Conservation (phyloP, 2,888 invertebrate species). For the Hemaris fuciformis region DNA sequence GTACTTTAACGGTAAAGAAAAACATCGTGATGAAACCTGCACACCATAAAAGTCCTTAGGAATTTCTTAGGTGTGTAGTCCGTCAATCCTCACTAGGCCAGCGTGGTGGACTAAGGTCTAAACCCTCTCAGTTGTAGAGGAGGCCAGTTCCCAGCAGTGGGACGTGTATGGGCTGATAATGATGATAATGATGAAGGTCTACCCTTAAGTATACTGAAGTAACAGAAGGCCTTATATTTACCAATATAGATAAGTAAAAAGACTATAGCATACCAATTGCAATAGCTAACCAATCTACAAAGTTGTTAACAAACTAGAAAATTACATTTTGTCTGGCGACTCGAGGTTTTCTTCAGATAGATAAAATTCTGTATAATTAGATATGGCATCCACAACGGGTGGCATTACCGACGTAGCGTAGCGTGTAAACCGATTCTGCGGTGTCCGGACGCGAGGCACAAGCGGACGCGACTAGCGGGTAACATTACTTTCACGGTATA, state of each 20-base stretch:
- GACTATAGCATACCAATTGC: neutral
- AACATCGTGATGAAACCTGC: no score
- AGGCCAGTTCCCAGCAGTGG: no score
- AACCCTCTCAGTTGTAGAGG: no score
- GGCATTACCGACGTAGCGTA: constrained; percentile 39
- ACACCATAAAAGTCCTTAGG: no score
- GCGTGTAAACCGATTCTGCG: constrained; percentile 47
- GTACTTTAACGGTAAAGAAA: no score
- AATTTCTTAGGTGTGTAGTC: no score
- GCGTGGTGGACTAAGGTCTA: no score
- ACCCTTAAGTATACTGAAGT: no score
- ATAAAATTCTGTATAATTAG: constrained; percentile 20
- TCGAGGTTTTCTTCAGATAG: constrained; percentile 5
- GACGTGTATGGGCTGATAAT: no score
- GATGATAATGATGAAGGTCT: no score
- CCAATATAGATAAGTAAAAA: neutral
- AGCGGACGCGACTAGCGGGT: neutral
- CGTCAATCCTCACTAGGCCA: no score
- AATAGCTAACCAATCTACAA: neutral
- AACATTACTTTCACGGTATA: neutral
- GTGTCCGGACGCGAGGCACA: constrained; percentile 12
- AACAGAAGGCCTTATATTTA: no score
- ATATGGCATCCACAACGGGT: constrained; percentile 29
- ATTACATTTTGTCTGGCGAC: constrained; percentile 15
- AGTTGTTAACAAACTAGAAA: neutral